Evolutionary conservation across 1,140 invertebrate species (phyloP), one percentile per base, ranked within the genome.

Genomic region (Dendrolimus kikuchii): DNA sequence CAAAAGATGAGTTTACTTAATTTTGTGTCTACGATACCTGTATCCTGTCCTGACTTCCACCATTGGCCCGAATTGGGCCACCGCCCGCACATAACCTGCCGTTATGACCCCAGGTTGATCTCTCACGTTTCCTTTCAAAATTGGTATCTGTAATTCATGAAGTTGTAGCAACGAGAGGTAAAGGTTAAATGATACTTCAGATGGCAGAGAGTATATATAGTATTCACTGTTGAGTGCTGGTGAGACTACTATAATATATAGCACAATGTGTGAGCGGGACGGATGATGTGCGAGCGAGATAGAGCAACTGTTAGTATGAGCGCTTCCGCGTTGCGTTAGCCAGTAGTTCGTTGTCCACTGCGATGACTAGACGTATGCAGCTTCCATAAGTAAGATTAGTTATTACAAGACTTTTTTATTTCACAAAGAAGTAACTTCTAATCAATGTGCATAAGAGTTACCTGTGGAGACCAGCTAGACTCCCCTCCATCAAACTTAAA

Each of bases 401-500:
- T 48, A 36, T 48, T 48, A 23, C 5, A 37, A 23, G 46, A 37
- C 5, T 38, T 48, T 23, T 2, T 36, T 2, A 48, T 38, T 47
- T 40, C 42, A 40, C 4, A 57, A 49, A 40, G 5, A 6, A 23
- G 38, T 7, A 36, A 23, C 7, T 49, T 42, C 49, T 48, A 38
- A 39, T 38, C n/a, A 37, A 6, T 45, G 44, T 5, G 10, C 7
- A 39, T 36, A 43, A 39, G 6, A 47, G 9, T 51, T 63, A 86
- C 85, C 64, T 85, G 77, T 64, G 89, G 89, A 43, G 88, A 62
- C 88, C 88, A 91, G 41, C 88, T 88, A 8, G 74, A 77, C 83
- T 96, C 94, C 23, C 95, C 95, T 4, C 93, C 95, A 77, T 97
- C 96, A 71, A 96, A 96, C 77, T 97, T 97, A 68, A 95, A 96